Evolutionary conservation across 2,797 vertebrate genomes (phyloP).

Genomic region (Tarsius wallacei): DNA sequence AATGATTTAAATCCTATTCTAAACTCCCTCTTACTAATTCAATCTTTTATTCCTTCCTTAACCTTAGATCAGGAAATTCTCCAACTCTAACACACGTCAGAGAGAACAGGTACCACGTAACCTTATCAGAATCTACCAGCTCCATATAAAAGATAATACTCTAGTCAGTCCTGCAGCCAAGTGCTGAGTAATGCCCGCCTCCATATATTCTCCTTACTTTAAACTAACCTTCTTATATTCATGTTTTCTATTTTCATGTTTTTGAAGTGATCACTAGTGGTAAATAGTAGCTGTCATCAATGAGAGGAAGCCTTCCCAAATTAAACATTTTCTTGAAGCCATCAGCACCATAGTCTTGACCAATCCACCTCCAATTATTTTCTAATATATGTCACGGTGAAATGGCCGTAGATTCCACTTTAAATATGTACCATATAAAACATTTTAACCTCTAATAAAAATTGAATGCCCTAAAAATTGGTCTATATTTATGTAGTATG

Average conservation of each 20-base stretch:
- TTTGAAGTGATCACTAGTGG: not conserved
- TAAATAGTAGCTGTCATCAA: not conserved
- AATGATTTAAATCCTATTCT: constrained; percentile 48
- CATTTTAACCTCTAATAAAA: constrained; percentile 24
- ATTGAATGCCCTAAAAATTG: not conserved
- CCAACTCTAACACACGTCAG: not conserved
- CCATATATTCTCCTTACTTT: not conserved
- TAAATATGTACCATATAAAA: constrained; percentile 16
- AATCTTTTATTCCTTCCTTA: not conserved
- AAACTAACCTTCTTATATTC: not conserved
- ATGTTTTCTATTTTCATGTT: not conserved
- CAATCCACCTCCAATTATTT: not conserved
- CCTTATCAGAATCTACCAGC: not conserved
- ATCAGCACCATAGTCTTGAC: not conserved
- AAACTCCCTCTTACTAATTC: not conserved
- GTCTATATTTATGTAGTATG: not conserved
- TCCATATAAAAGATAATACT: not conserved
- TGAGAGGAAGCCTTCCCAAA: not conserved
- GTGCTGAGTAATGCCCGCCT: not conserved
- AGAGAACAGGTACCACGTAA: not conserved
- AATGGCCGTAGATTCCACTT: constrained; percentile 23
- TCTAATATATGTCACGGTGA: not conserved
- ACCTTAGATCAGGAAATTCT: not conserved
- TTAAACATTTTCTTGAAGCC: not conserved
- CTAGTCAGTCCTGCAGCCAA: not conserved